Evolutionary conservation across 2,888 invertebrate species (phyloP), one percentile per base, ranked within the genome.

Genomic region (Drosophila kanekoi): DNA sequence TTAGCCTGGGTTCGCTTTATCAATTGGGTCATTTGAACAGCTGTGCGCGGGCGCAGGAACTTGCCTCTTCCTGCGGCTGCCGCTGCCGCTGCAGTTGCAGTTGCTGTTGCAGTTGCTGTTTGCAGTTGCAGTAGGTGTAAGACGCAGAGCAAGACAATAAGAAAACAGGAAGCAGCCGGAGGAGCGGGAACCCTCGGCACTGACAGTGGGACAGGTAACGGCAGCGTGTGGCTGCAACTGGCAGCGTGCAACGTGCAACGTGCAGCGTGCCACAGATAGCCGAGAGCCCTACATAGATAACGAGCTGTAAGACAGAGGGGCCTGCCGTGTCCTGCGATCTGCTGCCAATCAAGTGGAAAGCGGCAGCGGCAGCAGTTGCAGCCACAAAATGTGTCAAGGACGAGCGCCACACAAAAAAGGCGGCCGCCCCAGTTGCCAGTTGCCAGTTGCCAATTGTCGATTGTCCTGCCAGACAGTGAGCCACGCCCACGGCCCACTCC

Each of bases 271-370:
- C n/a, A n/a, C n/a, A n/a, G 85, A 86, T 86, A 86, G 69, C 85
- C 89, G 89, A 89, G 87, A 86, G 85, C 83, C 85, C 85, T 89
- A 86, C 70, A 66, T 86, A 86, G 85, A 86, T 86, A 86, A 89
- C 63, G 62, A 73, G 61, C 33, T 52, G 63, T 43, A 59, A 45
- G 20, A 44, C 44, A 18, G 57, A 45, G 8, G 28, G 8, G 8
- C 28, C 28, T 8, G 8, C 8, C 78, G 49, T 45, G 48, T 64
- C 51, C 66, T 77, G 60, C 47, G 58, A 57, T 56, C 20, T 1
- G 5, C 52, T 40, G 72, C 74, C 8, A 78, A 28, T 77, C 74
- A 70, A 72, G 81, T 87, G 89, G 81, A 81, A 87, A 72, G 54
- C 14, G 35, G 13, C 35, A 1, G 6, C 32, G n/a, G 11, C 8